Evolutionary conservation across 1,140 invertebrate genomes (phyloP).

Genomic region (Hylaeus anthracinus): DNA sequence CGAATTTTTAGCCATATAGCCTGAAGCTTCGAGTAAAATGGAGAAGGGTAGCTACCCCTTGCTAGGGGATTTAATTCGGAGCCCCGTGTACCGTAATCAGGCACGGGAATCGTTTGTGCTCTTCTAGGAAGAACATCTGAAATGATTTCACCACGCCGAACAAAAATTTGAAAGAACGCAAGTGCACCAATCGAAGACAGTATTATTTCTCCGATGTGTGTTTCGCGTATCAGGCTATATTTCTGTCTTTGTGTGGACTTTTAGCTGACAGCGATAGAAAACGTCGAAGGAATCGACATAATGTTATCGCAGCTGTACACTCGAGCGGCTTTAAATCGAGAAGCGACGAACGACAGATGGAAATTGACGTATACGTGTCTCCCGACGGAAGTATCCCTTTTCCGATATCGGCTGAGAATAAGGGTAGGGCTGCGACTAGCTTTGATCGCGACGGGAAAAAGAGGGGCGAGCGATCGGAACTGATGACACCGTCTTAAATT

Average conservation of each 20-base stretch:
- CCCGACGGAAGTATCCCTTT: neutral
- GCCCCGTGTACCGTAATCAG: no score
- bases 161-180: no score
- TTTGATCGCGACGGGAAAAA: slow-evolving; percentile 18
- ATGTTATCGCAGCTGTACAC: slow-evolving; percentile 46
- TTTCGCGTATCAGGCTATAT: neutral
- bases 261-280: slow-evolving; percentile 32
- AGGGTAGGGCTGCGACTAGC: neutral
- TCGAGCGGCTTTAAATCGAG: slow-evolving; percentile 42
- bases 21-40: no score
- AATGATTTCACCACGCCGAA: no score
- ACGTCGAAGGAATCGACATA: slow-evolving; percentile 50
- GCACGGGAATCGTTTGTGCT: no score
- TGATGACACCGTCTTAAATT: slow-evolving; percentile 19
- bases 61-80: no score
- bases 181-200: no score
- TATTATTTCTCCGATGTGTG: no score
- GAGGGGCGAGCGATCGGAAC: slow-evolving; percentile 3
- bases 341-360: slow-evolving; percentile 30
- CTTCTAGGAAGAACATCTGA: no score
- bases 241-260: neutral
- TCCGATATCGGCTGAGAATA: neutral
- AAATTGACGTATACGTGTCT: slow-evolving; percentile 29
- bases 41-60: no score
- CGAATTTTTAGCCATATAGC: no score